Base-by-base conservation (phyloP, 1,140 invertebrate genomes). In the Eupeodes corollae region DNA sequence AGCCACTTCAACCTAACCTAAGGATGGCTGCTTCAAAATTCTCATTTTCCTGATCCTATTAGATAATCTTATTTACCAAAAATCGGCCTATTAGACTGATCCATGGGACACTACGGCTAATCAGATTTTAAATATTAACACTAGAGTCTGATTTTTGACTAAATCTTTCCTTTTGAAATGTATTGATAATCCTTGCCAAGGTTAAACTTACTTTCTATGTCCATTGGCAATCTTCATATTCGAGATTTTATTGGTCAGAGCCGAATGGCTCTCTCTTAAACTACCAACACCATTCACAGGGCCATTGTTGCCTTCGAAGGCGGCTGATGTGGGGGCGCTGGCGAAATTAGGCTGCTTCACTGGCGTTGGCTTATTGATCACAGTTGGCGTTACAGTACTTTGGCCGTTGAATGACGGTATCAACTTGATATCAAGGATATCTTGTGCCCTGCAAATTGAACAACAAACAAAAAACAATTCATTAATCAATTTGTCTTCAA, bases 311-410 rank as follows among this genome's bases (percentile, higher is more conserved):
- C 21, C 21, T 26, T 26, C 21, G 8, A 26, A 26, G 8, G 21
- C 21, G 8, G 21, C 21, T 5, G 21, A 26, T 5, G 21, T 26
- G 3, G 21, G 43, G 15, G 58, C 59, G 40, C 60, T 65, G 5
- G 57, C 53, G 37, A 67, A 67, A 42, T 67, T 55, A 13, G 64
- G 64, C 46, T 59, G 50, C 49, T 67, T 67, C 0, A 67, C 63
- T 2, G 63, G 59, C 21, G 59, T 67, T 14, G 64, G 64, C 39
- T 67, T 67, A 39, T 67, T 67, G 13, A 67, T 59, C 13, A 67
- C 61, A 37, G 59, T 52, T n/a, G 59, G 51, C 2, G 54, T 53
- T 9, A 42, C 46, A 44, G 56, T 55, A 44, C 31, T 49, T 15
- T 48, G 52, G 10, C 38, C 47, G 47, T 51, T 49, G 19, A 46